A percentile compares a stretch with the other conserved stretches of the same genome.
Evolutionary conservation across 2,113 vertebrate species (phyloP).

Genomic region (Phylloscopus whistleri): DNA sequence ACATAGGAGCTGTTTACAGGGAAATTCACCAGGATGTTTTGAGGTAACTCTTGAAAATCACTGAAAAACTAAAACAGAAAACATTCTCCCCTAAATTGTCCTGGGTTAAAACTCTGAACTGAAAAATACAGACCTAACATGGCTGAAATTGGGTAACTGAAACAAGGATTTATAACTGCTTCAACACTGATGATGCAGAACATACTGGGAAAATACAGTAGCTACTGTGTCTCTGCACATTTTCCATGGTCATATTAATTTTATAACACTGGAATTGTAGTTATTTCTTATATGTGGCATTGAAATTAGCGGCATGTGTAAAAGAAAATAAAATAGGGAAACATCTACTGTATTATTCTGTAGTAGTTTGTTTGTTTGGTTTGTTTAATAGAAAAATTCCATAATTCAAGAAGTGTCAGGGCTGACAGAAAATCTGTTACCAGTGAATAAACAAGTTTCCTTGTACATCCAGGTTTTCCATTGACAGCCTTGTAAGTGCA

Average conservation of each 20-base stretch:
- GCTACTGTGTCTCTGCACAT: neutral
- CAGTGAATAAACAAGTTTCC: slow-evolving; percentile 74
- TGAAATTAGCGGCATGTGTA: neutral
- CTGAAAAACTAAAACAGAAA: neutral
- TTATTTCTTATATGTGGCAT: neutral
- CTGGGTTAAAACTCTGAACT: neutral
- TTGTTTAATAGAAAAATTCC: neutral
- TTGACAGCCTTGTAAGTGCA: slow-evolving; percentile 77
- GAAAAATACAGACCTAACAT: neutral
- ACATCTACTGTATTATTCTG: neutral
- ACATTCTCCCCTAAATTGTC: neutral
- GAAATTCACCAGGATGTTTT: neutral
- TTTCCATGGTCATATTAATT: neutral
- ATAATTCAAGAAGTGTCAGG: neutral
- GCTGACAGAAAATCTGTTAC: neutral
- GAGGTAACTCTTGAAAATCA: neutral
- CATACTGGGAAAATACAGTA: neutral
- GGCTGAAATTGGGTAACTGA: neutral
- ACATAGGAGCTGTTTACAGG: neutral
- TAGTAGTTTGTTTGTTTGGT: neutral
- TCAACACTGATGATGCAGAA: neutral
- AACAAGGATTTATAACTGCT: neutral
- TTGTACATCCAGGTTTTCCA: slow-evolving; percentile 79
- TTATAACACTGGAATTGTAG: neutral
- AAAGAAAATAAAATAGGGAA: neutral